Conservation (phyloP, 2,888 invertebrate species). For the Tolmerus cingulatus region DNA sequence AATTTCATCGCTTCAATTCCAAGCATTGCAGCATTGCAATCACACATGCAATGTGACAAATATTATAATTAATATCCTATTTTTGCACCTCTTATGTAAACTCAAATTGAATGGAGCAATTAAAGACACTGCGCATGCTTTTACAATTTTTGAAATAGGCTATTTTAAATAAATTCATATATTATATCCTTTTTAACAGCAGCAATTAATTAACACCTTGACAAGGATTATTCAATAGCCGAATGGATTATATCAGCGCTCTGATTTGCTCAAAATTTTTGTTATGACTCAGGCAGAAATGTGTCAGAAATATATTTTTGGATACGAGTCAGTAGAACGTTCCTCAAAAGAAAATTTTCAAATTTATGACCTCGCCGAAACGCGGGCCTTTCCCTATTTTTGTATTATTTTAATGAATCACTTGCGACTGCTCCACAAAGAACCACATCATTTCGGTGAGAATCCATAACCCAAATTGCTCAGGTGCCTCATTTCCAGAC, state of each 20-base stretch:
- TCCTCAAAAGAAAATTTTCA: not conserved
- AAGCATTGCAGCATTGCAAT: not conserved
- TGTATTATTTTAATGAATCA: not conserved
- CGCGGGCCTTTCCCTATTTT: not conserved
- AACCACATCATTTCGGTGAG: not conserved
- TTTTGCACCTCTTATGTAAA: not conserved
- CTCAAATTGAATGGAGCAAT: not conserved
- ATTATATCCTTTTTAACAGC: not conserved
- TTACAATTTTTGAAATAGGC: not conserved
- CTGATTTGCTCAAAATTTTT: not conserved
- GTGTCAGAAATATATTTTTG: constrained; percentile 44
- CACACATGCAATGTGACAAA: not conserved
- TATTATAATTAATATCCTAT: not conserved
- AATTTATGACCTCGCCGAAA: constrained; percentile 20
- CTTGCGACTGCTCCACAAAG: not conserved
- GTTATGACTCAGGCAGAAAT: constrained; percentile 35
- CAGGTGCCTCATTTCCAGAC: not conserved
- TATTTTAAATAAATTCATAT: not conserved
- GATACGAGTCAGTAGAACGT: constrained; percentile 38
- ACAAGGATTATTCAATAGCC: not conserved
- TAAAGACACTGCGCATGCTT: not conserved
- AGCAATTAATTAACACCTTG: not conserved
- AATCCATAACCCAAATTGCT: not conserved
- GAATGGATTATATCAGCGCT: not conserved
- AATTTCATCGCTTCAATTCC: not conserved